Evolutionary conservation across 2,888 invertebrate species (phyloP), one percentile per base, ranked within the genome.

Genomic region (Epistrophe eligans): DNA sequence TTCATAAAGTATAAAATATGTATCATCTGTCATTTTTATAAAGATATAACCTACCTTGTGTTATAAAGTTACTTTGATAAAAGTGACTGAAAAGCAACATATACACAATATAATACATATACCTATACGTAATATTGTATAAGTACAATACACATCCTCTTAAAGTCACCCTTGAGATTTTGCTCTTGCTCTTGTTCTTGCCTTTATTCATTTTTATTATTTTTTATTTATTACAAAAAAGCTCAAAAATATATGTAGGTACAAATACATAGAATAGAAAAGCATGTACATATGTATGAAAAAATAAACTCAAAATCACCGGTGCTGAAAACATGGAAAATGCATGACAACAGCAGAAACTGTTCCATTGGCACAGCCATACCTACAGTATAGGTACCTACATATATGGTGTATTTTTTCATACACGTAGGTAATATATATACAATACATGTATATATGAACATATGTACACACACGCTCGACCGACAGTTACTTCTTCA

Each of bases 271-370:
- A 28, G 17, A 24, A 55, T 13, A 35, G 43, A 76, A 45, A 48
- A 66, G 45, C 28, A 10, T 32, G 28, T 64, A 66, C 17, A n/a
- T n/a, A n/a, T n/a, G n/a, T n/a, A n/a, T n/a, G n/a, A n/a, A 48
- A 66, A 66, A 70, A 77, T 62, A 67, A 50, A 71, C 52, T 71
- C 60, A 79, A 83, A 87, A 87, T 87, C 87, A 87, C 79, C 83
- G 76, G 83, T 76, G 87, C 83, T 83, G 87, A 79, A 87, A 83
- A 87, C 87, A 83, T 87, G 79, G 79, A 87, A 87, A 83, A 87
- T 87, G 79, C 87, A 87, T 87, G 87, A 87, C 83, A 83, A 74
- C 79, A 83, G 83, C 83, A 83, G 79, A 87, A 87, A 82, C 77
- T 40, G 71, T 71, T 71, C 77, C 77, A 67, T 72, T 60, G 24